Evolutionary conservation across 2,113 vertebrate species (phyloP), one percentile per base, ranked within the genome.

Genomic region (Melanotaenia duboulayi): DNA sequence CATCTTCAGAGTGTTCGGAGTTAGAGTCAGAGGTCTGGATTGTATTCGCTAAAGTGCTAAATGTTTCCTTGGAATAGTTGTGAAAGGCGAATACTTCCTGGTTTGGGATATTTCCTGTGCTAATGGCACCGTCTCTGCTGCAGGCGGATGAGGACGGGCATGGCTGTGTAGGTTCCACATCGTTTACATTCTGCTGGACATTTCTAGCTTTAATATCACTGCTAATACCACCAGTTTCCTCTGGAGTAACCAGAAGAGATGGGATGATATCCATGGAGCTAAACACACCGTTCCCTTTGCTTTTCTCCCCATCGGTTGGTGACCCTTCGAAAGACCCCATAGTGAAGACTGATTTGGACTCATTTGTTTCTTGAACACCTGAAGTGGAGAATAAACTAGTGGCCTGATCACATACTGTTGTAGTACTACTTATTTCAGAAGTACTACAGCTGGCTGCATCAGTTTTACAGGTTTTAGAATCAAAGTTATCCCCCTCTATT

Each of bases 1-100:
- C 84, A 14, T 80, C 79, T 63, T 74, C 76, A 0, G 78, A 50
- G 24, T 60, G 17, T 61, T 85, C 63, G 0, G 44, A 61, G 24
- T 54, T 65, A 64, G 52, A 58, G 24, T 89, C 77, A 59, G 63
- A 61, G 60, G 59, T 83, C 48, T 80, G 69, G 49, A 64, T 62
- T 19, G 67, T 51, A 54, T 65, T 80, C 9, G 86, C 79, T 11
- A 87, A 91, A 55, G 80, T 70, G 39, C 75, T 76, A 13, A 85
- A 90, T 9, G 81, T 87, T 71, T 95, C 94, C 84, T 95, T 95
- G 4, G 93, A 95, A 72, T 95, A 95, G 86, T 95, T 95, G 80
- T 95, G 94, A 87, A 95, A 95, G 74, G 74, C 89, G 78, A 93
- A 95, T 14, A 95, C 92, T 68, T 93, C 89, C 70, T 94, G 90